phyloP scores from a whole-genome alignment of 2,797 vertebrate species.

The Rousettus madagascariensis region DNA sequence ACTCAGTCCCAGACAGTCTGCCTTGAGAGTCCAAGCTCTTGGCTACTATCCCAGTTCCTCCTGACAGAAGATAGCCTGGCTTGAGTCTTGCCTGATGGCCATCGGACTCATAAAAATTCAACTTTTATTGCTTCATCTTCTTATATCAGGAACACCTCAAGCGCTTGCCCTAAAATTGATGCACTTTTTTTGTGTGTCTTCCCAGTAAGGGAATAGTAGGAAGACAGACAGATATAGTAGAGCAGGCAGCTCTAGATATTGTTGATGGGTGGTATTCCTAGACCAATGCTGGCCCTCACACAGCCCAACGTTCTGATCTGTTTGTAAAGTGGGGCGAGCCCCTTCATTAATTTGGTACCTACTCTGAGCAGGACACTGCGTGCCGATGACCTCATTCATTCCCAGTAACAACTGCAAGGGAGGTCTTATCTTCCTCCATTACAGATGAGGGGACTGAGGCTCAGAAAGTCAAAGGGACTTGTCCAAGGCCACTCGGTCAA shows the following conservation, averaged over 20 bases:
- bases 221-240: neutral
- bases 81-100: neutral
- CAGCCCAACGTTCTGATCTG: neutral
- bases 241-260: neutral
- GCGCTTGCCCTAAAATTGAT: neutral
- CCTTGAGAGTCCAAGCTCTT: neutral
- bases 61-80: neutral
- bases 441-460: neutral
- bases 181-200: neutral
- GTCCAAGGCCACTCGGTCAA: neutral
- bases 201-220: neutral
- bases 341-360: neutral
- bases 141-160: neutral
- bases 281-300: neutral
- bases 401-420: neutral
- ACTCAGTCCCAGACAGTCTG: neutral
- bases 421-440: neutral
- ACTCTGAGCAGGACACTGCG: neutral
- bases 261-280: neutral
- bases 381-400: neutral
- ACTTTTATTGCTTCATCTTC: neutral
- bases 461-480: neutral
- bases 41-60: neutral
- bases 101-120: neutral
- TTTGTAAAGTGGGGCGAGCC: accelerated